phyloP scores from a whole-genome alignment of 1,140 invertebrate genomes.

The Drosophila bipectinata region DNA sequence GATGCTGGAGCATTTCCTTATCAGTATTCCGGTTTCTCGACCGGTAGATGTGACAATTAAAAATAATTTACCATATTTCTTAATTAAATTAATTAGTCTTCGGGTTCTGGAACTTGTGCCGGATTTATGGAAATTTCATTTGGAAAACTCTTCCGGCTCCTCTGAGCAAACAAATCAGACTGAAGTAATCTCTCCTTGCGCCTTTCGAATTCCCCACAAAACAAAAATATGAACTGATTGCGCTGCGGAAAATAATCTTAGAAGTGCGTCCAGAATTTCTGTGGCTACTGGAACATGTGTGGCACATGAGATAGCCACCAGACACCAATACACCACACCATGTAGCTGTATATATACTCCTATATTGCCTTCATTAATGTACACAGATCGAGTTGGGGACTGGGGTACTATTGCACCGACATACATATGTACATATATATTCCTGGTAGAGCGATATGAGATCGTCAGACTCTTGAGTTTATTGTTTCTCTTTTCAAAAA shows the following conservation, averaged over 20 bases:
- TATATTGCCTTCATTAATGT: constrained; percentile 38
- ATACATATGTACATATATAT: constrained; percentile 26
- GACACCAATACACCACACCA: constrained; percentile 18
- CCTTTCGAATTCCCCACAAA: constrained; percentile 19
- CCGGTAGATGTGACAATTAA: not conserved
- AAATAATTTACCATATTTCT: constrained; percentile 17
- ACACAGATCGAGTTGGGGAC: constrained; percentile 30
- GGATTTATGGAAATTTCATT: constrained; percentile 1
- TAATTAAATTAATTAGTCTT: not conserved
- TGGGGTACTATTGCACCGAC: constrained; percentile 63
- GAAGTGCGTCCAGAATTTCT: constrained; percentile 62
- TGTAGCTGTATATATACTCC: constrained; percentile 12
- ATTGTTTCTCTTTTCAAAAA: constrained; percentile 26
- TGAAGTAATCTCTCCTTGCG: constrained; percentile 33
- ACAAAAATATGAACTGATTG: constrained; percentile 53
- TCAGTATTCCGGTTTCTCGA: constrained; percentile 6
- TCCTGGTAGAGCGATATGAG: constrained; percentile 34
- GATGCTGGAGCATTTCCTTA: constrained; percentile 12
- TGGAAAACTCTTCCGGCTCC: constrained; percentile 20
- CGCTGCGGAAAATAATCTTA: constrained; percentile 59
- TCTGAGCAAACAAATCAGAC: constrained; percentile 16
- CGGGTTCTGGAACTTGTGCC: not conserved
- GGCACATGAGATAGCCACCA: constrained; percentile 64
- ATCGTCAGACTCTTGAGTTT: constrained; percentile 29
- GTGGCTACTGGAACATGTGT: constrained; percentile 69